A percentile compares a stretch with the other conserved stretches of the same genome.
phyloP scores from a whole-genome alignment of 2,888 invertebrate genomes.

The Pomacea canaliculata region DNA sequence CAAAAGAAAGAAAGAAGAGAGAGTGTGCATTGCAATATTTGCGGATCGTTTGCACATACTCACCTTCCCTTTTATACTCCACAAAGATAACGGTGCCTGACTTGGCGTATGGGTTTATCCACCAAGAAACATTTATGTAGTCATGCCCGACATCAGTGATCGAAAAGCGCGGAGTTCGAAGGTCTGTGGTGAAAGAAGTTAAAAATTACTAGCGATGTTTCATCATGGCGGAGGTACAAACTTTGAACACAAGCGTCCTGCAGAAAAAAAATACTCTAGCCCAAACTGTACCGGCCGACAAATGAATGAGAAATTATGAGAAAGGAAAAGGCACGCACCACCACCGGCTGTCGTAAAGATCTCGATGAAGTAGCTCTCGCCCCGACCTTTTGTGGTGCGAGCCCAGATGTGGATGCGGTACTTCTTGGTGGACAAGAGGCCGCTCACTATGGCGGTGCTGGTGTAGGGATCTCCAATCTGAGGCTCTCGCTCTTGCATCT shows the following conservation, averaged over 20 bases:
- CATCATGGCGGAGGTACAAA: too few relatives aligned
- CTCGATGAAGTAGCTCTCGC: constrained; percentile 75
- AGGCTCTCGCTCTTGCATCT: constrained; percentile 81
- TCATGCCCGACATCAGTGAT: constrained; percentile 46
- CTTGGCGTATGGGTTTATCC: constrained; percentile 44
- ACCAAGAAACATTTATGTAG: constrained; percentile 59
- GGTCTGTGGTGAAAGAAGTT: constrained; percentile 32
- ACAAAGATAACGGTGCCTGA: constrained; percentile 74
- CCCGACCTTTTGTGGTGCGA: constrained; percentile 89
- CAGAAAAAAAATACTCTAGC: too few relatives aligned
- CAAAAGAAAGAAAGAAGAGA: too few relatives aligned
- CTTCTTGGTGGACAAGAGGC: constrained; percentile 86
- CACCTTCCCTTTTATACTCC: constrained; percentile 76
- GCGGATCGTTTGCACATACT: neutral
- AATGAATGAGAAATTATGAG: too few relatives aligned
- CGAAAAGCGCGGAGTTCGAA: constrained; percentile 50
- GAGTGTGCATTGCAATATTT: too few relatives aligned
- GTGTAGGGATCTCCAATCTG: constrained; percentile 81
- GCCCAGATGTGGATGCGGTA: constrained; percentile 85
- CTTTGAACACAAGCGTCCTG: too few relatives aligned
- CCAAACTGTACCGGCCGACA: too few relatives aligned
- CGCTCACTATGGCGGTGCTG: constrained; percentile 86
- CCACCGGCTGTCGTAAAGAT: constrained; percentile 51
- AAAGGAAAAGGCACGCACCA: constrained; percentile 37
- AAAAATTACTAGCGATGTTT: too few relatives aligned